A percentile compares a stretch with the other conserved stretches of the same genome.
phyloP scores from a whole-genome alignment of 2,888 invertebrate genomes.

The Lasioglossum zephyrum region DNA sequence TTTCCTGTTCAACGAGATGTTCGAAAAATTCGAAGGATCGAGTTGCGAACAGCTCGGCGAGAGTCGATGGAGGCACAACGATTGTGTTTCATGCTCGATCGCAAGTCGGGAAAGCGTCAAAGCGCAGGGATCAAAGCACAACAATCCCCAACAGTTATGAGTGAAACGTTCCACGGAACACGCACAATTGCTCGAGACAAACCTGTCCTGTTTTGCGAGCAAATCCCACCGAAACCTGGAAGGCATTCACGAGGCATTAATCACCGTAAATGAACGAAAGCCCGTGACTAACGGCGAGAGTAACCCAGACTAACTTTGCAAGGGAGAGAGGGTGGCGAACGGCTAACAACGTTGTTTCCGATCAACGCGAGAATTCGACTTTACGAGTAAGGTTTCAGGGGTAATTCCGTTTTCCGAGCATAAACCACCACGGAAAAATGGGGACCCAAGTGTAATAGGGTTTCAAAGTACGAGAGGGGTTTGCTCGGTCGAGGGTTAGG shows the following conservation, averaged over 20 bases:
- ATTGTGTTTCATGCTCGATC: too few relatives aligned
- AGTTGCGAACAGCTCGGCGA: too few relatives aligned
- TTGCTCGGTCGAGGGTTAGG: background rate
- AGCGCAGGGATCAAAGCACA: too few relatives aligned
- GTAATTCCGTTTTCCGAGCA: background rate
- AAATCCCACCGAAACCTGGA: background rate
- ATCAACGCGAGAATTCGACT: background rate
- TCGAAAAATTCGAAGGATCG: too few relatives aligned
- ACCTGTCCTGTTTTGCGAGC: background rate
- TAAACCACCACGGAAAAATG: background rate
- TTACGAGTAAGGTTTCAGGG: background rate
- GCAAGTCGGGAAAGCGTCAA: too few relatives aligned
- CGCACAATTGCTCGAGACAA: background rate
- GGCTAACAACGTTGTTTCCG: background rate
- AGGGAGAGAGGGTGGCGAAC: background rate
- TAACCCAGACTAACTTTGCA: background rate
- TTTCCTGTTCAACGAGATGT: too few relatives aligned
- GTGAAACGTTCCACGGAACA: background rate
- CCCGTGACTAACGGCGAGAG: conserved; percentile 12
- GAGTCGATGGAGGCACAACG: too few relatives aligned
- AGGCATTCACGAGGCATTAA: background rate
- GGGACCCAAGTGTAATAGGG: background rate
- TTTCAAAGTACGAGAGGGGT: background rate
- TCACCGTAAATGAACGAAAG: background rate
- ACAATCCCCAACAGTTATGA: background rate